A percentile compares a stretch with the other conserved stretches of the same genome.
Conservation (phyloP, 2,797 vertebrate genomes). For the Octomys mimax region DNA sequence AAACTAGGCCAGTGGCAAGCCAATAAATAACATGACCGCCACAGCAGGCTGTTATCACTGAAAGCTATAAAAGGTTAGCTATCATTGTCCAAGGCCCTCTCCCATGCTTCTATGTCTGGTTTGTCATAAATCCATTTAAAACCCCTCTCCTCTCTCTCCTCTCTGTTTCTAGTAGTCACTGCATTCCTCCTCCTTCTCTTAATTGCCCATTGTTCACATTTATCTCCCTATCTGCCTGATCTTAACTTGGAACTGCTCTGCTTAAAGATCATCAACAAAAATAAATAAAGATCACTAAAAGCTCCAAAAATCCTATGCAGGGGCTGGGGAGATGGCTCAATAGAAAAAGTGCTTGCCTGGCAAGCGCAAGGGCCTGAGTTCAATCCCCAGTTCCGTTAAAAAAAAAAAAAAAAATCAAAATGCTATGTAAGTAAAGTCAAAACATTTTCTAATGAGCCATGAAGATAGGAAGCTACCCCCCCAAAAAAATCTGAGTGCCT, state of each 20-base stretch:
- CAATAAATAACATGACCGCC: neutral
- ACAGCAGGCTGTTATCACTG: neutral
- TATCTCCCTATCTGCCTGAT: neutral
- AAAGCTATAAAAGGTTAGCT: neutral
- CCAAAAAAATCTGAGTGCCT: neutral
- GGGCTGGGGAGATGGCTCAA: too few relatives aligned
- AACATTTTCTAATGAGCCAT: too few relatives aligned
- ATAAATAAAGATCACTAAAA: neutral
- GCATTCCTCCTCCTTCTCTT: neutral
- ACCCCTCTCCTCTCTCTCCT: neutral
- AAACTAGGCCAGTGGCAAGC: neutral
- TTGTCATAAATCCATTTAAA: constrained; percentile 32
- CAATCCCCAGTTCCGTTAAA: too few relatives aligned
- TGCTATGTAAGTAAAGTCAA: too few relatives aligned
- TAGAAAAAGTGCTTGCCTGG: too few relatives aligned
- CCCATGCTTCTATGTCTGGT: neutral
- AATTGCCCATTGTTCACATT: neutral
- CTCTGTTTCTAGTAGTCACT: neutral
- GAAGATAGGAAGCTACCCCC: too few relatives aligned
- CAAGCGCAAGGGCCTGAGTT: too few relatives aligned
- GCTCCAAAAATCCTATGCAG: neutral
- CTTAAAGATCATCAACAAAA: neutral
- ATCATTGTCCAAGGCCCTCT: neutral
- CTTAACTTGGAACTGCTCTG: neutral
- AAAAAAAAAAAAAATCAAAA: too few relatives aligned